Percentiles rank a stretch among this genome's conserved stretches.
phyloP scores from a whole-genome alignment of 2,113 vertebrate genomes.

The Pangasianodon gigas region DNA sequence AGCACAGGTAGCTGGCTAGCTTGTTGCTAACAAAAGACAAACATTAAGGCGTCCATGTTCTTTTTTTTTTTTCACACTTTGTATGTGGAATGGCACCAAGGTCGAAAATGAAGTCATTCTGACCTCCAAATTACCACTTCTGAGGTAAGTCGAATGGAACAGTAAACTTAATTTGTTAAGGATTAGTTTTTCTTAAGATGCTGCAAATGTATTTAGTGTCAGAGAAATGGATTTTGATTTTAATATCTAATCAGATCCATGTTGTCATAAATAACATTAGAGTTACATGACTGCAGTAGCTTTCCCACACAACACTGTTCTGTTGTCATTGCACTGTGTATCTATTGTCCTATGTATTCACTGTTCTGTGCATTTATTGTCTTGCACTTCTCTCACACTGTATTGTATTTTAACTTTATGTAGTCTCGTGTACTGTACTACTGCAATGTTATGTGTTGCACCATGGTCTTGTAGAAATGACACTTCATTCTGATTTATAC shows the following conservation, averaged over 20 bases:
- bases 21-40: background rate
- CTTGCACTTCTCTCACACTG: background rate
- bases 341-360: background rate
- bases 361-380: background rate
- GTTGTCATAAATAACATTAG: background rate
- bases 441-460: background rate
- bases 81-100: background rate
- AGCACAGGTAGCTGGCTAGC: background rate
- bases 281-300: too few relatives aligned
- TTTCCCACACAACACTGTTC: background rate
- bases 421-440: background rate
- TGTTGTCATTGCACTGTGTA: background rate
- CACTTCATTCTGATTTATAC: background rate
- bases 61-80: background rate
- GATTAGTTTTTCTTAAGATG: background rate
- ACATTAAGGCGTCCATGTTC: fast-evolving
- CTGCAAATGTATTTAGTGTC: background rate
- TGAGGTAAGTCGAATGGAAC: background rate
- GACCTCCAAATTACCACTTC: background rate
- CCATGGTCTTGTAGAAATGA: background rate
- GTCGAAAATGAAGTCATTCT: background rate
- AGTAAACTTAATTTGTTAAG: background rate
- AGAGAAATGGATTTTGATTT: background rate
- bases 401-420: background rate
- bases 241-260: background rate